A percentile compares a stretch with the other conserved stretches of the same genome.
These are phyloP conservation scores for Timandra comae DNA, from an alignment of 2,888 invertebrate species.

Conservation along the genomic window DNA sequence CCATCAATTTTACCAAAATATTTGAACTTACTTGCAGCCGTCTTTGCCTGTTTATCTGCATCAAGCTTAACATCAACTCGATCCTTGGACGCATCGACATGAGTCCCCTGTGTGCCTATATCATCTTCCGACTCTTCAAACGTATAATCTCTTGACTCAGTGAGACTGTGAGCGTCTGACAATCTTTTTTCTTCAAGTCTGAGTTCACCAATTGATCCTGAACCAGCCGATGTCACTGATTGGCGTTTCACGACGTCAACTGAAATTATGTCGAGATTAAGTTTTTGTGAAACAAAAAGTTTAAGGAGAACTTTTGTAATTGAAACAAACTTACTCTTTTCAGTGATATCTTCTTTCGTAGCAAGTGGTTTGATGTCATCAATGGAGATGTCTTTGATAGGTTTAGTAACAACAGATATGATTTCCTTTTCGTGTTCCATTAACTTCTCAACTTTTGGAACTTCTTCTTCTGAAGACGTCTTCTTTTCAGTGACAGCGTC, in stretches of 20 bases:
- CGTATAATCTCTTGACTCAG: conserved; percentile 71
- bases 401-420: conserved; percentile 23
- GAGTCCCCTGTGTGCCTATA: conserved; percentile 62
- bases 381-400: conserved; percentile 32
- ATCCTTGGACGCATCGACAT: conserved; percentile 52
- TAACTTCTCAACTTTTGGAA: conserved; percentile 35
- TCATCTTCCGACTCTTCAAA: conserved; percentile 75
- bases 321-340: conserved; percentile 49
- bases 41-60: conserved; percentile 37
- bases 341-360: conserved; percentile 38
- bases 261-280: conserved; percentile 28
- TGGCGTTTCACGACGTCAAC: conserved; percentile 54
- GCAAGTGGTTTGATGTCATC: conserved; percentile 31
- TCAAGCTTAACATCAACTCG: conserved; percentile 46
- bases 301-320: background rate
- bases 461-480: conserved; percentile 67
- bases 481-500: conserved; percentile 73
- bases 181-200: conserved; percentile 66
- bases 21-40: conserved; percentile 31
- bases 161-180: conserved; percentile 69
- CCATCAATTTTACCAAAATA: too few species aligned
- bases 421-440: conserved; percentile 31
- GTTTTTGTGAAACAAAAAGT: background rate
- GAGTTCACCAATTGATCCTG: conserved; percentile 60
- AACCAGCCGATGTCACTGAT: conserved; percentile 66